Conservation (phyloP, 2,888 invertebrate species). For the Sericinus montela region DNA sequence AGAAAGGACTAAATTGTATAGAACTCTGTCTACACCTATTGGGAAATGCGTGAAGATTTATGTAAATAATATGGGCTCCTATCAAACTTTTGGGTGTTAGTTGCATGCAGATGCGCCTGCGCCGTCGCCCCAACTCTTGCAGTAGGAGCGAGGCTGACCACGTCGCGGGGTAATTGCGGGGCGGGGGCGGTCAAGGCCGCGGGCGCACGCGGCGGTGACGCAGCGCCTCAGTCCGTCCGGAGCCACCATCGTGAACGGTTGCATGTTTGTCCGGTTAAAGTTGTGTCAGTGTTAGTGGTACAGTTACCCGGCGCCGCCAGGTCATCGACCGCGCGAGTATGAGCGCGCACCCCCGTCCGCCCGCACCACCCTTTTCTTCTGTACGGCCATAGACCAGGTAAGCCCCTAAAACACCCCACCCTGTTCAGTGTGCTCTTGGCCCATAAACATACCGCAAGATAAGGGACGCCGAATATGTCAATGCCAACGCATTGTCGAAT, state of each 20-base stretch:
- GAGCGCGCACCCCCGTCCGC: conserved; percentile 49
- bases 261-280: conserved; percentile 19
- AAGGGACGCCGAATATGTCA: background rate
- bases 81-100: background rate
- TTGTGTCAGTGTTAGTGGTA: conserved; percentile 33
- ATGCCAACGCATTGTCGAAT: background rate
- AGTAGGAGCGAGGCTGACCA: conserved; percentile 9
- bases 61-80: too few relatives aligned
- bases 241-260: conserved; percentile 24
- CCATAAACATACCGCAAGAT: background rate
- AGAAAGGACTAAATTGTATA: too few relatives aligned
- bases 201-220: conserved; percentile 53
- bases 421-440: conserved; percentile 2
- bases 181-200: conserved; percentile 63
- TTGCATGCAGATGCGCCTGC: conserved; percentile 17
- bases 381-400: conserved; percentile 44
- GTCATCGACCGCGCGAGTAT: conserved; percentile 71
- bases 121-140: conserved; percentile 13
- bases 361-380: conserved; percentile 31
- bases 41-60: too few relatives aligned
- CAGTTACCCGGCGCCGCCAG: conserved; percentile 49
- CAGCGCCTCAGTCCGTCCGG: conserved; percentile 32
- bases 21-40: too few relatives aligned
- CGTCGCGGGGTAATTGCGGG: conserved; percentile 17
- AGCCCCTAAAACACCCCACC: conserved; percentile 29